Base-by-base conservation (phyloP, 1,140 invertebrate genomes). In the Pseudomyrmex gracilis region DNA sequence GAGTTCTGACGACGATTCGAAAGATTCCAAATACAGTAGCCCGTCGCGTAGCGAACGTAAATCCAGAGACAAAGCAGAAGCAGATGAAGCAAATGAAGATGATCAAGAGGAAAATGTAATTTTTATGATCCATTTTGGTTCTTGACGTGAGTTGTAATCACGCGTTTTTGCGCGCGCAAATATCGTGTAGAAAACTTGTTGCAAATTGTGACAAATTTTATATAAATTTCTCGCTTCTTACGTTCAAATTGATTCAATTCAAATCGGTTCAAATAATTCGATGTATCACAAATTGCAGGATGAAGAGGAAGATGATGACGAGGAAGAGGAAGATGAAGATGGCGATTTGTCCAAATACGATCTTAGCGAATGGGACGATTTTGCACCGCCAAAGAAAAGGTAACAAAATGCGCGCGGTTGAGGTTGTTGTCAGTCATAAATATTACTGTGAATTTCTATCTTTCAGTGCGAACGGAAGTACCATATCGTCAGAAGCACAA, bases 331-430 rank as follows among this genome's bases (percentile, higher is more conserved):
- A 0, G 95, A 95, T 2, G 96, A 96, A 70, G 97, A 97, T 80
- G 97, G 95, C 22, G 97, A 98, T 94, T 94, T 97, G 78, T 97
- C 97, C 15, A 98, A 98, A 92, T 98, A 98, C 91, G 97, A 97
- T 93, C 94, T 98, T 49, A 97, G 95, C 92, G 97, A 96, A 90
- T 97, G 96, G 95, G 96, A 96, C 67, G 95, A 95, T 67, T 94
- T 95, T 80, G 94, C 94, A 67, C 90, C 94, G 9, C 85, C 85
- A 68, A 93, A 94, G 85, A 94, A 93, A 85, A 93, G 89, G 94
- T 94, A 90, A 68, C 49, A 76, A 13, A 66, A 61, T n/a, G 22
- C 13, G 47, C 24, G 4, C 49, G 51, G 45, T 10, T 51, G 17
- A 55, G 22, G 51, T 10, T 51, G 24, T 63, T 22, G 20, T 82